phyloP scores from a whole-genome alignment of 1,140 invertebrate genomes.

The Mycetomoellerius zeteki region DNA sequence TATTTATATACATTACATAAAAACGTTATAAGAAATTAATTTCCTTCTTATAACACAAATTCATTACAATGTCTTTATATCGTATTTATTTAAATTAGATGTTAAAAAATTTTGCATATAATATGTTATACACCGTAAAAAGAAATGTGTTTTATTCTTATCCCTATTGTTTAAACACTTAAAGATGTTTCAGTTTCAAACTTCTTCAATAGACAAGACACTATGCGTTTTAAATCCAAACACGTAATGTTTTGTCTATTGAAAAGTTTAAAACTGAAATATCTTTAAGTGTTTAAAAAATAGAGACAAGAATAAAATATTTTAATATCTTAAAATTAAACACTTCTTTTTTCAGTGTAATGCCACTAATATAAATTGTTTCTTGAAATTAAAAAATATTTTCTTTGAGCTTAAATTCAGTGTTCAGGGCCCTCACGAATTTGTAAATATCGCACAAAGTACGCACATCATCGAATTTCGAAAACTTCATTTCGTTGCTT shows the following conservation, averaged over 20 bases:
- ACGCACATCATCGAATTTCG: slow-evolving; percentile 19
- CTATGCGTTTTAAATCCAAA: too few species aligned
- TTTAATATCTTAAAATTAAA: too few species aligned
- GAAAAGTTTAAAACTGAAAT: too few species aligned
- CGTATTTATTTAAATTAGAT: neutral
- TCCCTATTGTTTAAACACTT: too few species aligned
- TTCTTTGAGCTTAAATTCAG: neutral
- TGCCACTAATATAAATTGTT: neutral
- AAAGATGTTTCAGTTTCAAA: too few species aligned
- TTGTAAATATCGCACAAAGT: neutral
- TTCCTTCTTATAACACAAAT: neutral
- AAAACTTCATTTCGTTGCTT: slow-evolving; percentile 9
- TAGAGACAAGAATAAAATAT: too few species aligned
- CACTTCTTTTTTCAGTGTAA: too few species aligned
- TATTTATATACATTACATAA: slow-evolving; percentile 22
- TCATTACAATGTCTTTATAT: neutral
- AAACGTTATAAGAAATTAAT: slow-evolving; percentile 7
- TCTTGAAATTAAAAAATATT: neutral
- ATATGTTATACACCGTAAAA: too few species aligned
- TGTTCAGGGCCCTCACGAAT: neutral
- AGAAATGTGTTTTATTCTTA: too few species aligned
- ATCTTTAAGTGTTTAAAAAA: too few species aligned
- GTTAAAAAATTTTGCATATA: neutral
- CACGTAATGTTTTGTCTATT: too few species aligned
- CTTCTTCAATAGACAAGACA: too few species aligned